phyloP scores from a whole-genome alignment of 2,888 invertebrate genomes.

The Encarsia formosa region DNA sequence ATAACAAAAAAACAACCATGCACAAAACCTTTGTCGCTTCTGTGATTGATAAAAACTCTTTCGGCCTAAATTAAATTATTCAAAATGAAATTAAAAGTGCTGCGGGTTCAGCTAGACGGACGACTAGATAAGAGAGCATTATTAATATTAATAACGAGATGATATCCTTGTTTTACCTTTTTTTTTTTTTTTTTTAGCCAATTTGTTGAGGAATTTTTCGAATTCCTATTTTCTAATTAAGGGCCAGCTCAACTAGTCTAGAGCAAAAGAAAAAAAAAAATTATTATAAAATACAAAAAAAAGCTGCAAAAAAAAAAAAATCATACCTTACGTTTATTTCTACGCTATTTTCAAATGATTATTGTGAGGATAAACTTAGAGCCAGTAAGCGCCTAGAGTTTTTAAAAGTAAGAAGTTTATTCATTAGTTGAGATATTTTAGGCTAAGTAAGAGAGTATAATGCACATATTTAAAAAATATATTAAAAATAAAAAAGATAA shows the following conservation, averaged over 20 bases:
- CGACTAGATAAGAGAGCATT: conserved; percentile 28
- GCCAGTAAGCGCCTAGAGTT: conserved; percentile 43
- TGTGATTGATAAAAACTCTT: conserved; percentile 15
- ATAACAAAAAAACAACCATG: no score
- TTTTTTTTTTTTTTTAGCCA: conserved; percentile 38
- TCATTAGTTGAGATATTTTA: conserved; percentile 20
- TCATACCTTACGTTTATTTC: conserved; percentile 24
- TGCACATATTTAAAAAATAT: conserved; percentile 23
- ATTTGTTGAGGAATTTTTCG: conserved; percentile 40
- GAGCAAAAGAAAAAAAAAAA: conserved; percentile 47
- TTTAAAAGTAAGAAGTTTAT: conserved; percentile 25
- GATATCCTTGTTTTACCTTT: conserved; percentile 9
- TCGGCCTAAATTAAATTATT: no score
- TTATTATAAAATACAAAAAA: no score
- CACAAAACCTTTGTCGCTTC: conserved; percentile 13
- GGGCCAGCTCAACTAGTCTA: conserved; percentile 53
- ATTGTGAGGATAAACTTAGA: conserved; percentile 42
- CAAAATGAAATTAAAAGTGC: conserved; percentile 29
- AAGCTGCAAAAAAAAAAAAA: conserved; percentile 2
- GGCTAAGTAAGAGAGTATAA: conserved; percentile 20
- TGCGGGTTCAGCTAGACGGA: conserved; percentile 40
- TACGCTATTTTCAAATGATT: conserved; percentile 23
- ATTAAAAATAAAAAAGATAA: conserved; percentile 30
- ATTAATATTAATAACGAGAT: conserved; percentile 23
- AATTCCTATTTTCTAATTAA: conserved; percentile 36